Conservation (phyloP, 2,888 invertebrate species). For the Drosophila demipolita region DNA sequence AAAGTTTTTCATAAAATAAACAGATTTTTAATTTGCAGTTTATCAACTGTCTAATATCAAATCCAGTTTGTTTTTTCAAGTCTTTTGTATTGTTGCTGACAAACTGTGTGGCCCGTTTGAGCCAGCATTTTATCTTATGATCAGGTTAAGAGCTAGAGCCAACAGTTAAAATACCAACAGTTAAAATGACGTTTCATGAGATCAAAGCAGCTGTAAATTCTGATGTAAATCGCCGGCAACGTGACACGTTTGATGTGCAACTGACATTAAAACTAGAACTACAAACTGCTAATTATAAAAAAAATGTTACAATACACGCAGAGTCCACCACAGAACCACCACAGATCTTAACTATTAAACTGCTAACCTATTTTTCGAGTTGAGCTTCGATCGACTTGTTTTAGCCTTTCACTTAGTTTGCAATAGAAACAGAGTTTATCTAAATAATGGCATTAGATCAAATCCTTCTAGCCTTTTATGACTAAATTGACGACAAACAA, state of each 20-base stretch:
- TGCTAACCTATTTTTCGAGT: slow-evolving; percentile 55
- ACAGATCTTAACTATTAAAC: slow-evolving; percentile 43
- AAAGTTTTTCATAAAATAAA: neutral
- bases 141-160: slow-evolving; percentile 19
- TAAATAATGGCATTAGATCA: slow-evolving; percentile 10
- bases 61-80: slow-evolving; percentile 37
- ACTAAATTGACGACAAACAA: slow-evolving; percentile 17
- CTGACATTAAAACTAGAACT: slow-evolving; percentile 66
- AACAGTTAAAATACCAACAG: slow-evolving; percentile 29
- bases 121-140: slow-evolving; percentile 50
- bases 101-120: slow-evolving; percentile 40
- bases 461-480: neutral
- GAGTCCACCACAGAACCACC: slow-evolving; percentile 10
- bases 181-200: slow-evolving; percentile 35
- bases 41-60: slow-evolving; percentile 4
- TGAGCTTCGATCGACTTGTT: slow-evolving; percentile 15
- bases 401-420: slow-evolving; percentile 59
- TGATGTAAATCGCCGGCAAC: slow-evolving; percentile 39
- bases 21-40: neutral
- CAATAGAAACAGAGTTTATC: neutral
- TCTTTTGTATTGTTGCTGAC: slow-evolving; percentile 31
- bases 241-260: slow-evolving; percentile 54
- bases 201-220: slow-evolving; percentile 35
- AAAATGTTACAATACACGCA: slow-evolving; percentile 19
- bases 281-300: slow-evolving; percentile 45